These are phyloP conservation scores for Thalassaphorura encarpata DNA, from an alignment of 1,140 invertebrate genomes.

Conservation along the genomic window DNA sequence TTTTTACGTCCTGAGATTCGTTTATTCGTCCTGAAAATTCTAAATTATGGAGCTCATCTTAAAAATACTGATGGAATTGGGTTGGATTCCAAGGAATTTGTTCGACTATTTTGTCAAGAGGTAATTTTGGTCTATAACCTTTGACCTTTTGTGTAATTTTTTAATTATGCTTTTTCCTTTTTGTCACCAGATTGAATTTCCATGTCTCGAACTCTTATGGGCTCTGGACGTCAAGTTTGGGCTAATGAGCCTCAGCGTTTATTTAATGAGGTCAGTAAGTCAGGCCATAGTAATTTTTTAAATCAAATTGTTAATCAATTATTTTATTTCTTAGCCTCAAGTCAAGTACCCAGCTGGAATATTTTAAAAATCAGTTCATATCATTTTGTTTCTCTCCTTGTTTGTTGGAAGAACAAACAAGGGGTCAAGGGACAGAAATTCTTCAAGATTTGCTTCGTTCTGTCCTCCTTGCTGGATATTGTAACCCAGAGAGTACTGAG, in stretches of 20 bases:
- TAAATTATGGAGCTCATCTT: too few species aligned
- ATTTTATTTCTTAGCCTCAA: constrained; percentile 1
- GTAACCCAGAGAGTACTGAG: constrained; percentile 5
- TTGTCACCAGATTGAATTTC: constrained; percentile 23
- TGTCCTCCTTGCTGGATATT: constrained; percentile 5
- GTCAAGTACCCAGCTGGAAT: background rate
- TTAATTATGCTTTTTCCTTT: too few species aligned
- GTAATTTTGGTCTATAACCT: too few species aligned
- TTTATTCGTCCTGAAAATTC: too few species aligned
- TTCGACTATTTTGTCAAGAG: background rate
- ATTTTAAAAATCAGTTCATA: constrained; percentile 12
- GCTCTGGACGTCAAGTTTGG: constrained; percentile 16
- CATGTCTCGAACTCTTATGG: constrained; percentile 25
- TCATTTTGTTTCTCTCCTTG: constrained; percentile 15
- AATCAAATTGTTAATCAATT: background rate
- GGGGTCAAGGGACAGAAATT: constrained; percentile 5
- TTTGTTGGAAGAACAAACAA: background rate
- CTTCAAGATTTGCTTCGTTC: constrained; percentile 12
- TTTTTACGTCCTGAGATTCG: too few species aligned
- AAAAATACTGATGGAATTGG: too few species aligned
- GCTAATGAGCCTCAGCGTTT: constrained; percentile 11
- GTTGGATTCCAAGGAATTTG: background rate
- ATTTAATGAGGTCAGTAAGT: constrained; percentile 25
- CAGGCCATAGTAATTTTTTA: background rate
- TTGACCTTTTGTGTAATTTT: too few species aligned